These are phyloP conservation scores for Dysdera silvatica DNA, from an alignment of 1,140 invertebrate species.

Conservation along the genomic window DNA sequence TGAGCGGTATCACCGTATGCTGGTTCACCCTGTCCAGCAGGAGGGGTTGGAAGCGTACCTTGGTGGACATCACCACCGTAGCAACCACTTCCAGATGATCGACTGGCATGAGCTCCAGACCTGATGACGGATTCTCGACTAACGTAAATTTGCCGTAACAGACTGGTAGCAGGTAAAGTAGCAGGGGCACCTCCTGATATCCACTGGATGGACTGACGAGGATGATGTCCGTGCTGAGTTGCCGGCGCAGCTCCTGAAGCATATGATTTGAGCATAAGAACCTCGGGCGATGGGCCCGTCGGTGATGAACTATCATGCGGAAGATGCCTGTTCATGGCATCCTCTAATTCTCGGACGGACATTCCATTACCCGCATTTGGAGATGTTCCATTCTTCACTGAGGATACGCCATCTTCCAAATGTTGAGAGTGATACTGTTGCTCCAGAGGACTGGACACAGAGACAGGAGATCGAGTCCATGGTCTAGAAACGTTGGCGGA, in stretches of 20 bases:
- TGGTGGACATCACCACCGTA: constrained; percentile 36
- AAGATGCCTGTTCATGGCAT: constrained; percentile 93
- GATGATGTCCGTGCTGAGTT: neutral
- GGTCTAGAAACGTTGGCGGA: constrained; percentile 17
- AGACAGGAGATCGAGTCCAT: constrained; percentile 25
- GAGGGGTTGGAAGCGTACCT: constrained; percentile 74
- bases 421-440: no score
- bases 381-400: neutral
- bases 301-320: constrained; percentile 45
- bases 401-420: neutral
- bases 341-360: constrained; percentile 62
- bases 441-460: no score
- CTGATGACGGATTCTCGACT: constrained; percentile 89
- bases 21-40: constrained; percentile 42
- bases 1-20: constrained; percentile 8
- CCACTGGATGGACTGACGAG: constrained; percentile 73
- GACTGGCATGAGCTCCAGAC: constrained; percentile 49
- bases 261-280: constrained; percentile 16
- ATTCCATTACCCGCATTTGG: no score
- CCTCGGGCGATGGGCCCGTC: neutral
- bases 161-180: constrained; percentile 63
- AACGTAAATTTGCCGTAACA: constrained; percentile 80
- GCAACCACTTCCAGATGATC: constrained; percentile 32
- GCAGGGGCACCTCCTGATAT: constrained; percentile 60
- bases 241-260: neutral